A percentile compares a stretch with the other conserved stretches of the same genome.
phyloP scores from a whole-genome alignment of 2,888 invertebrate genomes.

The Melanostoma mellinum region DNA sequence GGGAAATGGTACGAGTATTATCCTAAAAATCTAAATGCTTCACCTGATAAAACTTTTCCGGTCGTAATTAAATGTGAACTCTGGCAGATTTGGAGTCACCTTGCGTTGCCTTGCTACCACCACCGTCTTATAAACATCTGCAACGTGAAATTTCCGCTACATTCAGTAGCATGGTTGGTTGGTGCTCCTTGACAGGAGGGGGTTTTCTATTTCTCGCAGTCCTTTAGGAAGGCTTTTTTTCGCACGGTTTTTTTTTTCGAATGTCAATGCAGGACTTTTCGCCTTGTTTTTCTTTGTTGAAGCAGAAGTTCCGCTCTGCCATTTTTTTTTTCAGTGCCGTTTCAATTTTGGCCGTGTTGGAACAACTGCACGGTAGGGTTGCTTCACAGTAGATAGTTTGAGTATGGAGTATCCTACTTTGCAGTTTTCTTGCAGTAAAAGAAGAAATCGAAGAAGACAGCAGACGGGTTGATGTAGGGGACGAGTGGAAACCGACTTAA shows the following conservation, averaged over 20 bases:
- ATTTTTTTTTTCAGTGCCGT: conserved; percentile 19
- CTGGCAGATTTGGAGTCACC: conserved; percentile 66
- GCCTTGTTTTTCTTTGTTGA: conserved; percentile 69
- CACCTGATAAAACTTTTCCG: conserved; percentile 73
- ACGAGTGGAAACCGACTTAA: conserved; percentile 67
- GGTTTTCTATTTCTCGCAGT: conserved; percentile 19
- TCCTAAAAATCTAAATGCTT: conserved; percentile 70
- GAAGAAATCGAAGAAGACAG: conserved; percentile 3
- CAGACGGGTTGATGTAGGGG: neutral
- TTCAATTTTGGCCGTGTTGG: conserved; percentile 37
- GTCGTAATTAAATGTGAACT: conserved; percentile 73
- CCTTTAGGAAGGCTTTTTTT: conserved; percentile 15
- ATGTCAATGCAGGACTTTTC: conserved; percentile 72
- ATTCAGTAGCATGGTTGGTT: conserved; percentile 42
- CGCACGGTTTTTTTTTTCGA: conserved; percentile 29
- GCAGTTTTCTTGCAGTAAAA: conserved; percentile 52
- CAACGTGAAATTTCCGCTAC: conserved; percentile 61
- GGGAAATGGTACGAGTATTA: conserved; percentile 45
- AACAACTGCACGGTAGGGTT: conserved; percentile 50
- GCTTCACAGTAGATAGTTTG: conserved; percentile 40
- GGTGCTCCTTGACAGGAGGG: neutral
- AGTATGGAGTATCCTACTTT: conserved; percentile 57
- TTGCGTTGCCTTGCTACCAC: conserved; percentile 24
- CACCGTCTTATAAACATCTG: conserved; percentile 51
- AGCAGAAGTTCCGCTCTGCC: conserved; percentile 59